These are phyloP conservation scores for Halyomorpha halys DNA, from an alignment of 1,140 invertebrate species.

Conservation along the genomic window DNA sequence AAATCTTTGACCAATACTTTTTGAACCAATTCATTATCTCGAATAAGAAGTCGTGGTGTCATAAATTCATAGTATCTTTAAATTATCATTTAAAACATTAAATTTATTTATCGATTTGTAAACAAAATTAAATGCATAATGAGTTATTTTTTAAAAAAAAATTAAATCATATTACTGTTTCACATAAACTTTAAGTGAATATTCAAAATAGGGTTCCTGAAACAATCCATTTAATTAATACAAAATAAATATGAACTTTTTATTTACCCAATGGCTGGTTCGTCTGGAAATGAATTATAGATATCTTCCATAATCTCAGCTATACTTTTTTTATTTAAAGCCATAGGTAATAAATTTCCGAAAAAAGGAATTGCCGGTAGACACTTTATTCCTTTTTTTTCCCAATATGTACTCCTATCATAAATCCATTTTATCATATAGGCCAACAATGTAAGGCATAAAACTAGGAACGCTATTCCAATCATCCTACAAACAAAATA, in stretches of 20 bases:
- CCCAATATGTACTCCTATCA: not conserved
- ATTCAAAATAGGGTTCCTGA: not conserved
- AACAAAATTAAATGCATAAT: not conserved
- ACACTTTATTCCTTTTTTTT: not conserved
- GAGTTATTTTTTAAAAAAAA: too few relatives aligned
- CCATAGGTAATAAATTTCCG: not conserved
- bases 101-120: not conserved
- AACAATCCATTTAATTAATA: not conserved
- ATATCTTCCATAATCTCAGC: not conserved
- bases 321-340: not conserved
- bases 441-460: not conserved
- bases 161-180: too few relatives aligned
- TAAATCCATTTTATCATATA: not conserved
- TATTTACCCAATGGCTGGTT: not conserved
- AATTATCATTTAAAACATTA: not conserved
- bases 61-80: conserved; percentile 26
- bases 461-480: not conserved
- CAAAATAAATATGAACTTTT: too few relatives aligned
- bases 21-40: conserved; percentile 36
- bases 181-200: not conserved
- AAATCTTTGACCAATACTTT: conserved; percentile 35
- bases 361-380: not conserved
- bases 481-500: too few relatives aligned
- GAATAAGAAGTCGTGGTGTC: conserved; percentile 29
- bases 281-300: not conserved